phyloP scores from a whole-genome alignment of 2,113 vertebrate species.

The Indri indri region DNA sequence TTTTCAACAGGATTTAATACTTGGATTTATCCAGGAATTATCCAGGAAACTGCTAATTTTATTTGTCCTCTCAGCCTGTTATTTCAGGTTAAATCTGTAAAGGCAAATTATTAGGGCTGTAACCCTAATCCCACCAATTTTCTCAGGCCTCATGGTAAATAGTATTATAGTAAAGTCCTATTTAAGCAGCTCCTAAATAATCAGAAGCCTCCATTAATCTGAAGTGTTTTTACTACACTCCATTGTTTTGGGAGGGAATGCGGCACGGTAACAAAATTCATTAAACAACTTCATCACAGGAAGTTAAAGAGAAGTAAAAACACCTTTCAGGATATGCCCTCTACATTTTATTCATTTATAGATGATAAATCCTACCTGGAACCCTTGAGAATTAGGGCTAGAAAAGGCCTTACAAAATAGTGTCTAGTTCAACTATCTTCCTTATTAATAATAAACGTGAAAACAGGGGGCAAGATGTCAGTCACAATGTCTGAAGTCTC shows the following conservation, averaged over 20 bases:
- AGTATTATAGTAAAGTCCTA: background rate
- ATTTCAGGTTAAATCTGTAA: constrained; percentile 73
- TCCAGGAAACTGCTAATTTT: constrained; percentile 72
- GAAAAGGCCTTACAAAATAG: background rate
- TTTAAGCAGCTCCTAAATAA: constrained; percentile 35
- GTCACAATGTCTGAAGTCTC: background rate
- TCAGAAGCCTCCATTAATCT: constrained; percentile 16
- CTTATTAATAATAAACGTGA: background rate
- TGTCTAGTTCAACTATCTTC: background rate
- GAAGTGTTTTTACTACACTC: background rate
- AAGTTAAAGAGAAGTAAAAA: background rate
- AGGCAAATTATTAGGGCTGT: constrained; percentile 71
- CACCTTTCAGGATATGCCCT: background rate
- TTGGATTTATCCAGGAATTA: constrained; percentile 55
- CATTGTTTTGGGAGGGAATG: background rate
- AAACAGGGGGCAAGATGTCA: background rate
- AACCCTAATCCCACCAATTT: constrained; percentile 70
- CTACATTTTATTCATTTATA: background rate
- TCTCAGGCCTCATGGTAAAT: constrained; percentile 45
- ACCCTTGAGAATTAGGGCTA: background rate
- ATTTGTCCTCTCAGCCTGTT: constrained; percentile 72
- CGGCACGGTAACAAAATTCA: background rate
- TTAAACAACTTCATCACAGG: background rate
- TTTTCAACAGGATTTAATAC: constrained; percentile 40
- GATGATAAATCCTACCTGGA: background rate